Percentiles rank a stretch among this genome's conserved stretches.
phyloP scores from a whole-genome alignment of 2,888 invertebrate genomes.

The Pachydiplax longipennis region DNA sequence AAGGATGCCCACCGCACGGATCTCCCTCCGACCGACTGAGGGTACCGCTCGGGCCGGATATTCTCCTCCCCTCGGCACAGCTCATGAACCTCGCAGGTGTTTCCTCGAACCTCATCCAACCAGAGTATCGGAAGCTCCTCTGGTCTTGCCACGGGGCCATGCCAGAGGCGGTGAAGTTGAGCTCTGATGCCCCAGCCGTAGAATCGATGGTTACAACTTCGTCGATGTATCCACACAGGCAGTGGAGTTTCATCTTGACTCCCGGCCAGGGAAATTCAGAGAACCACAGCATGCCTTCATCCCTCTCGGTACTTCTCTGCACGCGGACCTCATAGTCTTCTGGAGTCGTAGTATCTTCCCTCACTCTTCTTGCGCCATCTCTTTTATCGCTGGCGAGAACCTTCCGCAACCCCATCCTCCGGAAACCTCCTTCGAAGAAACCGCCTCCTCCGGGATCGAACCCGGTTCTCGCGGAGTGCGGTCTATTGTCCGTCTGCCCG shows the following conservation, averaged over 20 bases:
- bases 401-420: background rate
- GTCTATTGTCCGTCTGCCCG: background rate
- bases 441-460: constrained; percentile 60
- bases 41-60: constrained; percentile 3
- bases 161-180: constrained; percentile 18
- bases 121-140: constrained; percentile 12
- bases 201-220: constrained; percentile 52
- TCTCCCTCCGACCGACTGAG: constrained; percentile 11
- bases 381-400: background rate
- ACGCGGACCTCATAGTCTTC: background rate
- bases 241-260: constrained; percentile 73
- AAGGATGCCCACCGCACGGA: constrained; percentile 11
- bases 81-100: background rate
- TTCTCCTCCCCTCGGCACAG: constrained; percentile 7
- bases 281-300: constrained; percentile 69
- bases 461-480: background rate
- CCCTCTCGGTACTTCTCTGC: constrained; percentile 53
- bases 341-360: background rate
- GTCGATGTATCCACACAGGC: constrained; percentile 75
- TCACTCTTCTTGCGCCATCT: background rate
- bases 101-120: constrained; percentile 28
- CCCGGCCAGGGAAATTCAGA: constrained; percentile 76
- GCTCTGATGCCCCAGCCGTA: background rate
- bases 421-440: constrained; percentile 56
- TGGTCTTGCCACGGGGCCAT: constrained; percentile 41